These are phyloP conservation scores for Peucedramus taeniatus DNA, from an alignment of 2,113 vertebrate species.

Conservation along the genomic window DNA sequence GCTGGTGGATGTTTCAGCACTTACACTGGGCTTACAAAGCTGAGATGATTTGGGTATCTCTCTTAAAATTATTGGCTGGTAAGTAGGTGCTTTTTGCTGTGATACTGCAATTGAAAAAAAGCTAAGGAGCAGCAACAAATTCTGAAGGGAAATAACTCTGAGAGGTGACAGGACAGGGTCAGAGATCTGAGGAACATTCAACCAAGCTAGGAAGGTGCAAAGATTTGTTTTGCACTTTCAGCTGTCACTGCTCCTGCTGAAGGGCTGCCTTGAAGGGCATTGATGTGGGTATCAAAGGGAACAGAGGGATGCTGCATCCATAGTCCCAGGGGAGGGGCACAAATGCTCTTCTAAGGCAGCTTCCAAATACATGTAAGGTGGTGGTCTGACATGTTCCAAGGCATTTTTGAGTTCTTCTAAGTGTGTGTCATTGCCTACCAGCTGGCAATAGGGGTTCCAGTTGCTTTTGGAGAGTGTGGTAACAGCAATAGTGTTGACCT, in stretches of 20 bases:
- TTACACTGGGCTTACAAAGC: not conserved
- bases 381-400: not conserved
- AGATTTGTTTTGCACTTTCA: not conserved
- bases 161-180: not conserved
- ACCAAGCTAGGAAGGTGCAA: not conserved
- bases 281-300: not conserved
- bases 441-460: not conserved
- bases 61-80: not conserved
- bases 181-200: not conserved
- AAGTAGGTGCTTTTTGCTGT: not conserved
- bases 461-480: not conserved
- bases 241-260: not conserved
- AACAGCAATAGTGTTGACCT: not conserved
- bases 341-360: not conserved
- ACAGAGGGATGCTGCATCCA: not conserved
- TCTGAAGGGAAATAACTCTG: not conserved
- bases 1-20: not conserved
- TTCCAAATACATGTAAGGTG: not conserved
- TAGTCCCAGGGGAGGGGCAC: not conserved
- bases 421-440: not conserved
- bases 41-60: not conserved
- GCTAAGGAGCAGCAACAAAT: not conserved
- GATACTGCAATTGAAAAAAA: not conserved
- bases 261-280: not conserved
- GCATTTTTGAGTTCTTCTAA: not conserved